Conservation (phyloP, 2,797 vertebrate species). For the Urosaurus nigricauda region DNA sequence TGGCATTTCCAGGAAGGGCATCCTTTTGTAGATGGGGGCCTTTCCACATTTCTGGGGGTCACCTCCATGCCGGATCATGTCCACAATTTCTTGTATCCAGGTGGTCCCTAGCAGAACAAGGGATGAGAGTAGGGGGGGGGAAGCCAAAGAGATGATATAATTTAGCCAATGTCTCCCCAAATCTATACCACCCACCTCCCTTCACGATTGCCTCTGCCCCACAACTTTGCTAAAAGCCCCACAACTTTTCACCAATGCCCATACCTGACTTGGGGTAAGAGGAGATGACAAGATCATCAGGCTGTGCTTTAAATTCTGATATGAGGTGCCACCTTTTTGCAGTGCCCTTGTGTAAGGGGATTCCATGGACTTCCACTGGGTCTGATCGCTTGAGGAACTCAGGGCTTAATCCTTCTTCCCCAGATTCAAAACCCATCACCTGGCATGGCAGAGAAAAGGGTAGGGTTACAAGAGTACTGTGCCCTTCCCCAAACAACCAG, state of each 20-base stretch:
- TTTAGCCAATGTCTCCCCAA: background rate
- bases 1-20: slow-evolving; percentile 20
- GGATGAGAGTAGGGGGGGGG: too few species aligned
- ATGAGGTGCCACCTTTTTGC: slow-evolving; percentile 73
- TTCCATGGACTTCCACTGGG: slow-evolving; percentile 37
- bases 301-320: slow-evolving; percentile 79
- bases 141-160: background rate
- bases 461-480: too few species aligned
- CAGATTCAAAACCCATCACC: background rate
- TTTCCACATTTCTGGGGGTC: slow-evolving; percentile 12
- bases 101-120: slow-evolving; percentile 52
- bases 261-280: slow-evolving; percentile 91
- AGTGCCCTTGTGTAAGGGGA: slow-evolving; percentile 72
- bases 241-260: too few species aligned
- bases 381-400: background rate
- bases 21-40: slow-evolving; percentile 10
- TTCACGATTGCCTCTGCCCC: background rate
- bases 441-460: background rate
- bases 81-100: slow-evolving; percentile 65
- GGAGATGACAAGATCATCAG: slow-evolving; percentile 84
- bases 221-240: background rate
- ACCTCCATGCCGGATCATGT: slow-evolving; percentile 44
- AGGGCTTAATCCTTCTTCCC: background rate
- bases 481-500: background rate
- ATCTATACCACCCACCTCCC: too few species aligned